A percentile compares a stretch with the other conserved stretches of the same genome.
Conservation (phyloP, 2,888 invertebrate genomes). For the Temnothorax rugatulus region DNA sequence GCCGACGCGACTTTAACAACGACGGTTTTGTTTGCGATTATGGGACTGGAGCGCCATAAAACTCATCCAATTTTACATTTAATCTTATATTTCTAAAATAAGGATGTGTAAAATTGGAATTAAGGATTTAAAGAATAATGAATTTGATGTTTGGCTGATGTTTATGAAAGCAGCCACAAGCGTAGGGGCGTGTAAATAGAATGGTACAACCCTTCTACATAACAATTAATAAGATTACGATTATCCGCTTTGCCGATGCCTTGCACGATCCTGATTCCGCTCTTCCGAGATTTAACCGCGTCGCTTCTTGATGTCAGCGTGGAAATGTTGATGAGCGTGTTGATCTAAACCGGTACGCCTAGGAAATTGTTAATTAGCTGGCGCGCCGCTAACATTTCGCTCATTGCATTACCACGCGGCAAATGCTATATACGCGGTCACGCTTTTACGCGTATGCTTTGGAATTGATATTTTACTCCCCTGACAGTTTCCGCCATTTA, state of each 20-base stretch:
- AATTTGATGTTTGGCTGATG: not conserved
- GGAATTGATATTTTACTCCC: slow-evolving; percentile 28
- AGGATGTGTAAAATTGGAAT: not conserved
- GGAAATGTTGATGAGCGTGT: slow-evolving; percentile 31
- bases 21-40: slow-evolving; percentile 26
- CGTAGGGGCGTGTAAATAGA: no score
- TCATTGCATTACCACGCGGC: slow-evolving; percentile 18
- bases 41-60: not conserved
- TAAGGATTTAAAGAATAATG: not conserved
- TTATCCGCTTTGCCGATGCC: slow-evolving; percentile 40
- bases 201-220: not conserved
- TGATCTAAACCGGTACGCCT: slow-evolving; percentile 42
- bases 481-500: slow-evolving; percentile 28
- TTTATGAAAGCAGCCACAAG: not conserved
- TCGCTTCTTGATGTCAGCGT: slow-evolving; percentile 16
- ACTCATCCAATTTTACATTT: not conserved
- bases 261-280: slow-evolving; percentile 20
- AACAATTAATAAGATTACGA: slow-evolving; percentile 6
- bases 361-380: slow-evolving; percentile 57
- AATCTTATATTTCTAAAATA: not conserved
- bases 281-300: slow-evolving; percentile 30
- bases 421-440: not conserved
- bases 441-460: slow-evolving; percentile 16
- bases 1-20: not conserved
- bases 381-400: slow-evolving; percentile 39